Evolutionary conservation across 2,888 invertebrate species (phyloP).

Genomic region (Criorhina ranunculi): DNA sequence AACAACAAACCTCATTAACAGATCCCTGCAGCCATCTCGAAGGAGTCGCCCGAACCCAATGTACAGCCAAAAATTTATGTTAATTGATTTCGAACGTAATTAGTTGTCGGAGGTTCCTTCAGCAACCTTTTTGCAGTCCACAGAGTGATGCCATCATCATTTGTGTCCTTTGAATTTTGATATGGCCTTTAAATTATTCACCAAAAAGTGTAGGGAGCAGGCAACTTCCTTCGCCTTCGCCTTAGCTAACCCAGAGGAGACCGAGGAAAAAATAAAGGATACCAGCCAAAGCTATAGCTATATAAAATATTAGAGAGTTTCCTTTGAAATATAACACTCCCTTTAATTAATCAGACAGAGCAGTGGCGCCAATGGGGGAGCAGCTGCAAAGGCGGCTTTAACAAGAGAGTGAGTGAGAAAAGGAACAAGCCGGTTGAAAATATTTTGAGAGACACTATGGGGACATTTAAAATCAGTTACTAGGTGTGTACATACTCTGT

Average conservation of each 20-base stretch:
- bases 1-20: slow-evolving; percentile 44
- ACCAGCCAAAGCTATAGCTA: background rate
- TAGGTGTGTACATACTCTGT: slow-evolving; percentile 33
- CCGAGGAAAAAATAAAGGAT: slow-evolving; percentile 10
- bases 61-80: slow-evolving; percentile 43
- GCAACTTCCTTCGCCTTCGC: background rate
- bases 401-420: slow-evolving; percentile 5
- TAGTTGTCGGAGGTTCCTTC: slow-evolving; percentile 42
- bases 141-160: slow-evolving; percentile 51
- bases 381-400: slow-evolving; percentile 37
- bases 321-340: slow-evolving; percentile 58
- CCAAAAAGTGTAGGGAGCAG: slow-evolving; percentile 3
- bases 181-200: slow-evolving; percentile 51
- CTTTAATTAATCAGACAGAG: slow-evolving; percentile 57
- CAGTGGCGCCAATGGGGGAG: slow-evolving; percentile 1
- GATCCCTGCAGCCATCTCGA: slow-evolving; percentile 7
- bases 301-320: slow-evolving; percentile 22
- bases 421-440: slow-evolving; percentile 19
- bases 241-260: background rate
- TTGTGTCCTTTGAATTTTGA: slow-evolving; percentile 66
- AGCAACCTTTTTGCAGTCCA: slow-evolving; percentile 43
- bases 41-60: background rate
- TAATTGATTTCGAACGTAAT: slow-evolving; percentile 64
- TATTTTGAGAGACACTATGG: slow-evolving; percentile 14
- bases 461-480: slow-evolving; percentile 59